A percentile compares a stretch with the other conserved stretches of the same genome.
Conservation (phyloP, 2,888 invertebrate genomes). For the Euproctis similis region DNA sequence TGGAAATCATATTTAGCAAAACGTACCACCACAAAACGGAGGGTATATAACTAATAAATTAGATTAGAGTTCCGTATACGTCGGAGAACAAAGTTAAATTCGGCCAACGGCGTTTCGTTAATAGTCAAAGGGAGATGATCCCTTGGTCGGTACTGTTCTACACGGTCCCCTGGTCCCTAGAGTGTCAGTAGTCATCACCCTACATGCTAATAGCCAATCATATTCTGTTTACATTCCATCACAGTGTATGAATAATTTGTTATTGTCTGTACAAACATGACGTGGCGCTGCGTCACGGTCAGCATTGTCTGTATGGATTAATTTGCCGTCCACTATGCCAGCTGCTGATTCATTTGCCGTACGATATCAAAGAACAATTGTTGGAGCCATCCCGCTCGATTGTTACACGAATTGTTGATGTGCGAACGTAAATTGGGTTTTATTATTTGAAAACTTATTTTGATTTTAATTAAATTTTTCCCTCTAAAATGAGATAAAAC, state of each 20-base stretch:
- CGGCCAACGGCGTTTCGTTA: constrained; percentile 63
- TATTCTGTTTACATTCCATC: constrained; percentile 76
- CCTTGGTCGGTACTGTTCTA: constrained; percentile 29
- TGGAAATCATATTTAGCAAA: constrained; percentile 65
- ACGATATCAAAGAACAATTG: constrained; percentile 56
- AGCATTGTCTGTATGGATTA: constrained; percentile 66
- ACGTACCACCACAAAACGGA: constrained; percentile 51
- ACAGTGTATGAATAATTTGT: constrained; percentile 73
- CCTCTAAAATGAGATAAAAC: too few relatives aligned
- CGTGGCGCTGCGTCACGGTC: constrained; percentile 50
- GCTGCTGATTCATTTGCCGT: constrained; percentile 43
- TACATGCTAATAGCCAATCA: constrained; percentile 73
- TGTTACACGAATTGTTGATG: constrained; percentile 55
- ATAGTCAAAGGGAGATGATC: constrained; percentile 65
- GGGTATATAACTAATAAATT: constrained; percentile 65
- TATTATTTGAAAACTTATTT: constrained; percentile 40
- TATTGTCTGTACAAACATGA: constrained; percentile 69
- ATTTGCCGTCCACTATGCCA: constrained; percentile 52
- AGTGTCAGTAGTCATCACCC: constrained; percentile 44
- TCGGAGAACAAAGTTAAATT: constrained; percentile 62
- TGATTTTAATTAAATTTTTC: too few relatives aligned
- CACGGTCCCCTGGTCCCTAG: constrained; percentile 40
- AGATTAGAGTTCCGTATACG: constrained; percentile 71
- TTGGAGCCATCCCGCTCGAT: constrained; percentile 32
- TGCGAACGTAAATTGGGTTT: constrained; percentile 57